Conservation (phyloP, 1,140 invertebrate species). For the Penaeus vannamei region DNA sequence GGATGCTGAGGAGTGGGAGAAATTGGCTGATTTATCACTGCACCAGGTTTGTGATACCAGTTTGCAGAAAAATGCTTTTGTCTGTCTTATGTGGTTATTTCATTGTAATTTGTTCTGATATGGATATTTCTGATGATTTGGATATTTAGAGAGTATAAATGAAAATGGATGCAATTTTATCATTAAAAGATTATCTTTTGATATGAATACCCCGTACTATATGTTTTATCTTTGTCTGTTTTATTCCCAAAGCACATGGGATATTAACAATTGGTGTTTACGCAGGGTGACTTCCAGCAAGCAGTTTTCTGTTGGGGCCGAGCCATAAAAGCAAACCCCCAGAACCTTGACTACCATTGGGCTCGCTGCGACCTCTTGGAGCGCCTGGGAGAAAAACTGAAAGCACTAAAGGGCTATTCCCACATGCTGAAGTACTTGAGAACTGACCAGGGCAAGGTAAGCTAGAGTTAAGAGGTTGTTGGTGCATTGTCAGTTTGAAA, state of each 20-base stretch:
- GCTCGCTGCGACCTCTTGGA: slow-evolving; percentile 82
- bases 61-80: slow-evolving; percentile 71
- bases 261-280: background rate
- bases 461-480: background rate
- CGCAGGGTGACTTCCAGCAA: slow-evolving; percentile 54
- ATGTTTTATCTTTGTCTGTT: too few relatives aligned
- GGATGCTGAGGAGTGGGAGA: slow-evolving; percentile 85
- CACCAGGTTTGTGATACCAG: slow-evolving; percentile 80
- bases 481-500: too few relatives aligned
- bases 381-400: slow-evolving; percentile 80
- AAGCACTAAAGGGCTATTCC: slow-evolving; percentile 81
- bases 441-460: slow-evolving; percentile 76
- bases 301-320: slow-evolving; percentile 67
- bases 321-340: slow-evolving; percentile 81
- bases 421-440: slow-evolving; percentile 80
- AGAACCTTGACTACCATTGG: slow-evolving; percentile 81
- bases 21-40: slow-evolving; percentile 84
- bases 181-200: too few relatives aligned
- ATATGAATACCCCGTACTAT: too few relatives aligned
- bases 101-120: too few relatives aligned
- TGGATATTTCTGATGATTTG: too few relatives aligned
- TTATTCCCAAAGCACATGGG: too few relatives aligned
- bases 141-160: too few relatives aligned
- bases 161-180: too few relatives aligned
- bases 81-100: too few relatives aligned